Conservation (phyloP, 2,113 vertebrate species). For the Campylomormyrus tamandua region DNA sequence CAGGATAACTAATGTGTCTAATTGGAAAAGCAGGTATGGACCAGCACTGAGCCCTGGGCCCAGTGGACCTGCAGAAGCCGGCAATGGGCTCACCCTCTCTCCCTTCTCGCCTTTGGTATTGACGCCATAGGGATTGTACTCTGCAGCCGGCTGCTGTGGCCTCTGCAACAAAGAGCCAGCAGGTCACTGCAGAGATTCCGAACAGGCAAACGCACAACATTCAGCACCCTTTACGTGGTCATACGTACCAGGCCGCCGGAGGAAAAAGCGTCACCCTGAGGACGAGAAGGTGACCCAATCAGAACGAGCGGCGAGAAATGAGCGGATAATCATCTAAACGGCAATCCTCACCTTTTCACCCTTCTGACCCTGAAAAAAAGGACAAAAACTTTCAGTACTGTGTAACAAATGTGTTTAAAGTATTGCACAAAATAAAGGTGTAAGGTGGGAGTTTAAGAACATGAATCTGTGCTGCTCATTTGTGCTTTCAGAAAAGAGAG, state of each 20-base stretch:
- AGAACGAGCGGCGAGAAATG: background rate
- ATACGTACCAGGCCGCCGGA: conserved; percentile 61
- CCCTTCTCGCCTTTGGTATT: conserved; percentile 73
- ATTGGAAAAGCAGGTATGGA: background rate
- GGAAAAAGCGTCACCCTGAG: conserved; percentile 46
- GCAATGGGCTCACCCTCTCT: conserved; percentile 60
- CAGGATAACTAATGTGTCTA: background rate
- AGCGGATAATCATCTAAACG: background rate
- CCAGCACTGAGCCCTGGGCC: background rate
- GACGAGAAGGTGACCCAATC: background rate
- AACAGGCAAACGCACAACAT: background rate
- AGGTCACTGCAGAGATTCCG: background rate
- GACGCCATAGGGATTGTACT: conserved; percentile 58
- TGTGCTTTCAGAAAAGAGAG: background rate
- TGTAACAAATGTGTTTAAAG: background rate
- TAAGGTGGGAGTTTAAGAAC: background rate
- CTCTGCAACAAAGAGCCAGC: conserved; percentile 27
- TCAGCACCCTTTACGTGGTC: background rate
- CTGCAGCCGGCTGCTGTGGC: conserved; percentile 47
- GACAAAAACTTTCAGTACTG: background rate
- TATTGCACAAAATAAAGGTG: background rate
- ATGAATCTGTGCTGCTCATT: background rate
- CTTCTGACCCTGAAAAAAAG: conserved; percentile 63
- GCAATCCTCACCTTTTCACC: conserved; percentile 61
- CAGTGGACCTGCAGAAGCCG: background rate